Conservation (phyloP, 92 coral and sea anemone genomes). For the Epizoanthus scotinus region DNA sequence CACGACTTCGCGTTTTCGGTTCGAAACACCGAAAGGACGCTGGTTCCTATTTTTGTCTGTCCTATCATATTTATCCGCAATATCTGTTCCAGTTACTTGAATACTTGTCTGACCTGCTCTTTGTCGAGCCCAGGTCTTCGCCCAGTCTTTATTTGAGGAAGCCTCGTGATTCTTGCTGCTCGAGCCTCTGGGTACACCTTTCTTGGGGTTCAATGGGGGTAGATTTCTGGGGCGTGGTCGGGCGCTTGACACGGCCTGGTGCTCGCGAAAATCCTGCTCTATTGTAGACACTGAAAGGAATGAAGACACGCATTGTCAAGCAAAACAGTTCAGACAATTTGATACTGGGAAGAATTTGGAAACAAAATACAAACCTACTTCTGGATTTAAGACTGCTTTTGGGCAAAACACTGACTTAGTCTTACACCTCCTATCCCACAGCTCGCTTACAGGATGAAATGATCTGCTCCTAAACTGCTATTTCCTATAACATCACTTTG, state of each 20-base stretch:
- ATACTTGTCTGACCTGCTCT: conserved; percentile 81
- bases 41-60: conserved; percentile 36
- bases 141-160: conserved; percentile 57
- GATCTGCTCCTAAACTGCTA: too few species aligned
- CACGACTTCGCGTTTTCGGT: conserved; percentile 60
- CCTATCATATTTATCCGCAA: conserved; percentile 11
- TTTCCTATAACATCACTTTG: too few species aligned
- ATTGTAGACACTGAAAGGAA: conserved; percentile 55
- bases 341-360: too few species aligned
- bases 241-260: conserved; percentile 25
- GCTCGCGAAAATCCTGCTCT: conserved; percentile 46
- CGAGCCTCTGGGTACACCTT: not conserved
- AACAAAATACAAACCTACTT: too few species aligned
- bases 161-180: not conserved
- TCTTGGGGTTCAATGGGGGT: conserved; percentile 22
- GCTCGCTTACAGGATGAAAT: too few species aligned
- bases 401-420: too few species aligned
- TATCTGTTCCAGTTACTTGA: conserved; percentile 28
- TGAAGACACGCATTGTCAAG: not conserved
- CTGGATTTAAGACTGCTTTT: too few species aligned
- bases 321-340: too few species aligned
- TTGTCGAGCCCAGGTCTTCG: conserved; percentile 82
- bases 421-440: too few species aligned
- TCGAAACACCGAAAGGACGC: conserved; percentile 32
- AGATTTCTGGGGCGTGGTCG: conserved; percentile 54